A percentile compares a stretch with the other conserved stretches of the same genome.
phyloP scores from a whole-genome alignment of 2,888 invertebrate species.

The Pherbina coryleti region DNA sequence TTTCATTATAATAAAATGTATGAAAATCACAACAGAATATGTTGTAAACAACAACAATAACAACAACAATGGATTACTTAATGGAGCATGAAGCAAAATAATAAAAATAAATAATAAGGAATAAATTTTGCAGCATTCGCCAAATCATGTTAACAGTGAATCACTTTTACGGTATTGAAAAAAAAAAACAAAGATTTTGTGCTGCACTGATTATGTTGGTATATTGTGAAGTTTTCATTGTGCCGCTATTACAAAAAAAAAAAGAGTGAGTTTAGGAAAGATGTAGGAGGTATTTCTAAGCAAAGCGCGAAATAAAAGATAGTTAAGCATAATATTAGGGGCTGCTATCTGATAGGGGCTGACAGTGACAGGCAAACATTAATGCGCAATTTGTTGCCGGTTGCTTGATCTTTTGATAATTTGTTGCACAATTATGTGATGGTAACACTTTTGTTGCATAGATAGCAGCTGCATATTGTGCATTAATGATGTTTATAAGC shows the following conservation, averaged over 20 bases:
- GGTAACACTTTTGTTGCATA: no score
- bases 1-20: not conserved
- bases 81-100: conserved; percentile 28
- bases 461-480: no score
- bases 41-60: conserved; percentile 7
- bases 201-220: not conserved
- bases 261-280: not conserved
- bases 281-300: no score
- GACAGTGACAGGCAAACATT: no score
- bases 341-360: no score
- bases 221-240: not conserved
- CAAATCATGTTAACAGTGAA: not conserved
- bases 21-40: not conserved
- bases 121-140: not conserved
- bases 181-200: not conserved
- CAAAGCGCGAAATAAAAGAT: no score
- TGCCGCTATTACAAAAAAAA: not conserved
- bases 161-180: not conserved
- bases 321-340: no score
- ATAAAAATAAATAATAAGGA: not conserved
- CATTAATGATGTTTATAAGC: no score
- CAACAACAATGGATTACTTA: conserved; percentile 22
- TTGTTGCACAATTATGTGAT: not conserved
- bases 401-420: not conserved
- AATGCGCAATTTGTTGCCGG: conserved; percentile 4